phyloP scores from a whole-genome alignment of 2,797 vertebrate species.

The Glyptemys insculpta region DNA sequence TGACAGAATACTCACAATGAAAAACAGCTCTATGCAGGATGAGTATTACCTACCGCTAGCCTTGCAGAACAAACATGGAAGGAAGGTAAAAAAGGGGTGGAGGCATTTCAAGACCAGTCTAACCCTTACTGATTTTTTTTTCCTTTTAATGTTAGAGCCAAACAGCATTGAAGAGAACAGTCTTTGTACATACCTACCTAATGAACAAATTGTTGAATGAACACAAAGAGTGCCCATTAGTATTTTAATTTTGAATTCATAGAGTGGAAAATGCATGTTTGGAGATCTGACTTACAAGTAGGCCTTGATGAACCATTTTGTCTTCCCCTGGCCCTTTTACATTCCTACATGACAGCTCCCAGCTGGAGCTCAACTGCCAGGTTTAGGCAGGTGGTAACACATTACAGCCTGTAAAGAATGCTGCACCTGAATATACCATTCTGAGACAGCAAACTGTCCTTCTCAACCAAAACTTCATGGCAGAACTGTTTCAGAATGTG shows the following conservation, averaged over 20 bases:
- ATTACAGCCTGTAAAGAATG: constrained; percentile 26
- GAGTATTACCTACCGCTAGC: constrained; percentile 76
- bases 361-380: constrained; percentile 64
- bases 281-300: constrained; percentile 53
- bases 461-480: not conserved
- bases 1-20: constrained; percentile 76
- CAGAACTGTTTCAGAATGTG: not conserved
- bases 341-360: constrained; percentile 35
- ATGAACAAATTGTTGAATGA: constrained; percentile 58
- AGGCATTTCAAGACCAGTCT: constrained; percentile 50
- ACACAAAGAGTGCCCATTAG: constrained; percentile 62
- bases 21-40: constrained; percentile 74
- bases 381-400: constrained; percentile 37
- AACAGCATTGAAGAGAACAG: constrained; percentile 66
- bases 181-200: constrained; percentile 73
- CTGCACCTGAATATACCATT: constrained; percentile 61
- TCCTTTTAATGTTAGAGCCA: constrained; percentile 63
- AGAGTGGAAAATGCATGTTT: constrained; percentile 61
- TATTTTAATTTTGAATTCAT: constrained; percentile 72
- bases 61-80: constrained; percentile 59
- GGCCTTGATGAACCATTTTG: constrained; percentile 60
- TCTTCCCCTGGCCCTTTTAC: constrained; percentile 32
- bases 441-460: constrained; percentile 13
- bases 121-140: constrained; percentile 67
- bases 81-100: constrained; percentile 70